Percentiles rank a stretch among this genome's conserved stretches.
Conservation (phyloP, 2,888 invertebrate species). For the Tetragonula carbonaria region DNA sequence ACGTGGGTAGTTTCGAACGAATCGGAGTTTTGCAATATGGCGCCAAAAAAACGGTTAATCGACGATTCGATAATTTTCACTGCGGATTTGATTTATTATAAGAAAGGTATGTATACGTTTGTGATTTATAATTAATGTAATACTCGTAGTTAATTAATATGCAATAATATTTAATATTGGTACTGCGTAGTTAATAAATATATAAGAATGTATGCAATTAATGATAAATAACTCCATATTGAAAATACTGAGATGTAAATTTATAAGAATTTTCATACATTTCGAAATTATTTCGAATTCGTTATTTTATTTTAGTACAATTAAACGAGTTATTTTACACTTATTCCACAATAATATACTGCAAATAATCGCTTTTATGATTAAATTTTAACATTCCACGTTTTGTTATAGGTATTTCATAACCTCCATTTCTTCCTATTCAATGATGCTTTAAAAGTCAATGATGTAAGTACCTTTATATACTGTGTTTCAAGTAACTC, state of each 20-base stretch:
- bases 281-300: background rate
- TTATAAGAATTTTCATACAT: background rate
- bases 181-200: background rate
- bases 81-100: too few relatives aligned
- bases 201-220: too few relatives aligned
- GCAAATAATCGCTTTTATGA: too few relatives aligned
- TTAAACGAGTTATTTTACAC: background rate
- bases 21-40: background rate
- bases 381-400: too few relatives aligned
- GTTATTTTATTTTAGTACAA: background rate
- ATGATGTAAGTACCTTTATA: background rate
- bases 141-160: background rate
- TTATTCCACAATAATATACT: too few relatives aligned
- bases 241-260: background rate
- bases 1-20: background rate
- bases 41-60: background rate
- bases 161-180: background rate
- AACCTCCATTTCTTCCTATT: too few relatives aligned
- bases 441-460: background rate
- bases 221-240: too few relatives aligned
- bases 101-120: background rate
- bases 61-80: background rate
- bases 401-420: too few relatives aligned
- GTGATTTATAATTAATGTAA: background rate
- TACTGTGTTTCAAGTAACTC: background rate